Percentiles rank a stretch among this genome's conserved stretches.
Conservation (phyloP, 2,113 vertebrate genomes). For the Garra rufa region DNA sequence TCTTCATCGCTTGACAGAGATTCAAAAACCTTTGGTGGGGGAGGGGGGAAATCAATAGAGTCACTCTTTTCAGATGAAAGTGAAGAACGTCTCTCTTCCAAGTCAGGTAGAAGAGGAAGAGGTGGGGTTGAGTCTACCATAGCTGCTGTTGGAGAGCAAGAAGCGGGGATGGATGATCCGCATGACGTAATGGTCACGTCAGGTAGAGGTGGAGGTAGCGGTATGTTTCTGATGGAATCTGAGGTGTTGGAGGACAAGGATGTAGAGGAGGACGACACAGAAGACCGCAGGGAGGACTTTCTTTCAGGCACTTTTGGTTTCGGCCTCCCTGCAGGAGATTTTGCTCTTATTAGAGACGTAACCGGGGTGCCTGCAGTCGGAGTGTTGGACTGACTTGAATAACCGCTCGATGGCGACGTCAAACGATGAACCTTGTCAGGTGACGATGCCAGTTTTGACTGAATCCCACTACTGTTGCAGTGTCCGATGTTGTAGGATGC, state of each 20-base stretch:
- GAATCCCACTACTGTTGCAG: conserved; percentile 20
- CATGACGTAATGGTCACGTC: conserved; percentile 41
- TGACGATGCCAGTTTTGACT: conserved; percentile 59
- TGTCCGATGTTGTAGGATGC: conserved; percentile 57
- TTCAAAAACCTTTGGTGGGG: conserved; percentile 25
- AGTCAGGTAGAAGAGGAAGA: conserved; percentile 42
- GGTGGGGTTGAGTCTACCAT: conserved; percentile 57
- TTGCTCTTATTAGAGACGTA: conserved; percentile 76
- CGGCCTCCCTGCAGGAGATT: conserved; percentile 74
- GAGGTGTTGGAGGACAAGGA: conserved; percentile 88
- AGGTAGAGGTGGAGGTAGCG: conserved; percentile 45
- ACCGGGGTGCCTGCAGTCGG: conserved; percentile 86
- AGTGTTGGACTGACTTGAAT: conserved; percentile 93
- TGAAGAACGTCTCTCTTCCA: conserved; percentile 14
- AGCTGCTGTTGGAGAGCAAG: conserved; percentile 24
- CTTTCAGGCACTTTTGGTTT: conserved; percentile 93
- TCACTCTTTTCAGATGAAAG: conserved; percentile 24
- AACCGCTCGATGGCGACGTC: conserved; percentile 89
- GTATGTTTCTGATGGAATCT: conserved; percentile 69
- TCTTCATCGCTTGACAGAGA: conserved; percentile 2
- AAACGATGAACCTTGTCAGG: conserved; percentile 80
- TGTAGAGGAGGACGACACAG: conserved; percentile 84
- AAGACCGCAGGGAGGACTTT: conserved; percentile 87
- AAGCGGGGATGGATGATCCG: not conserved
- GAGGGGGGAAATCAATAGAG: conserved; percentile 3